These are phyloP conservation scores for Malurus leucopterus DNA, from an alignment of 2,797 vertebrate species.

Conservation along the genomic window DNA sequence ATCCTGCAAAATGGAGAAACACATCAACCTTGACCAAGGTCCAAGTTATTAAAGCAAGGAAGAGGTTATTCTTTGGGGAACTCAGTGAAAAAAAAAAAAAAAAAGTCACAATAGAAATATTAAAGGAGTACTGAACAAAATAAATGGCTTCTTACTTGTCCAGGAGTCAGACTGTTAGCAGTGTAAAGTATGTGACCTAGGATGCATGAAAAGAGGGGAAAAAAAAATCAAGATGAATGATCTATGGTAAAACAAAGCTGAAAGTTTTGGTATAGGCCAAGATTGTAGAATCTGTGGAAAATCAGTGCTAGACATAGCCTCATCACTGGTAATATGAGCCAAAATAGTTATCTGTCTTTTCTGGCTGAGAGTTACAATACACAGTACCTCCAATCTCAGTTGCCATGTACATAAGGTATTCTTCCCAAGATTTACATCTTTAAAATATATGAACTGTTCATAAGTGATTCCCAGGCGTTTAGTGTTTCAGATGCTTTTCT, in stretches of 20 bases:
- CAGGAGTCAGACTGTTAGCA: constrained; percentile 66
- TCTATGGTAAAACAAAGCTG: constrained; percentile 71
- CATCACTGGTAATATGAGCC: constrained; percentile 76
- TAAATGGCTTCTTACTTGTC: constrained; percentile 65
- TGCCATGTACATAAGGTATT: constrained; percentile 71
- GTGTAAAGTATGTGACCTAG: constrained; percentile 70
- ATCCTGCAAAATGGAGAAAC: constrained; percentile 77
- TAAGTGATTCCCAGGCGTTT: constrained; percentile 63
- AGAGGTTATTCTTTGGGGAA: constrained; percentile 74
- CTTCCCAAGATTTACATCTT: constrained; percentile 73
- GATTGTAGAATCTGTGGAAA: constrained; percentile 79
- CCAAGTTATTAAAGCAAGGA: constrained; percentile 77
- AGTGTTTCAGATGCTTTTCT: constrained; percentile 58
- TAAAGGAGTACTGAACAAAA: constrained; percentile 66
- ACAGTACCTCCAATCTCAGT: constrained; percentile 65
- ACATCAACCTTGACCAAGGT: constrained; percentile 74
- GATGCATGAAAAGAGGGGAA: constrained; percentile 50
- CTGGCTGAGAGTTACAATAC: constrained; percentile 71
- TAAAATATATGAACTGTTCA: constrained; percentile 72
- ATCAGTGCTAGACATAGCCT: constrained; percentile 80
- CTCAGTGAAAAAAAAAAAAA: constrained; percentile 52
- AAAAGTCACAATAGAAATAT: constrained; percentile 73
- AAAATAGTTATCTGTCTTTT: constrained; percentile 82
- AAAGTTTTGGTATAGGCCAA: constrained; percentile 70
- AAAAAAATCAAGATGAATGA: constrained; percentile 69